Evolutionary conservation across 2,888 invertebrate species (phyloP), one percentile per base, ranked within the genome.

Genomic region (Philonicus albiceps): DNA sequence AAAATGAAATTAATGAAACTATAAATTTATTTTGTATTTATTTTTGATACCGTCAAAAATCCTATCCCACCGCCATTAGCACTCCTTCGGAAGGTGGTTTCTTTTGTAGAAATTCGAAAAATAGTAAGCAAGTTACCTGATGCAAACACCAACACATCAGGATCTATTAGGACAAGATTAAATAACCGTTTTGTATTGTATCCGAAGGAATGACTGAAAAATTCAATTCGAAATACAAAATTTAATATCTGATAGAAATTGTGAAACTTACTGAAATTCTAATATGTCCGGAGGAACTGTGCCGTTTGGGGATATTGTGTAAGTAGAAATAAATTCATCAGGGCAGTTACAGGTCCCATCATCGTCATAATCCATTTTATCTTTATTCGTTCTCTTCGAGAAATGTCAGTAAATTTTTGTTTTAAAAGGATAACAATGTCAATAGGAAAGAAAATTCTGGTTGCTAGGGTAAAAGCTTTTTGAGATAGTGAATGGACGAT

Each of bases 41-140:
- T 19, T n/a, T 43, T 93, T 64, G 64, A 92, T 92, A 97, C 97
- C 86, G 95, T 93, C 85, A 98, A 94, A 89, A 95, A 95, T 0
- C 98, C 98, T 87, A 98, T 94, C 85, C 97, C 96, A 83, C 95
- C 96, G 5, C 97, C 97, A 19, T 95, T 95, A 0, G 95, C 95
- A 88, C 96, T 95, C 89, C 97, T 93, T 74, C 96, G 93, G 90
- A 97, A 97, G 90, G 93, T 94, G 37, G 96, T 93, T 89, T 94
- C 93, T 87, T 93, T 94, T 0, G 94, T 94, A n/a, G 93, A 91
- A 0, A 96, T 94, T 89, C 96, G 94, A 88, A 96, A 94, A 89
- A 98, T 95, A 89, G 96, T 95, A 43, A 98, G 93, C 80, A 96
- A 93, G 92, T 97, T 97, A 81, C 98, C 98, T 0, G 97, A 95